Conservation (phyloP, 2,113 vertebrate genomes). For the Puntigrus tetrazona region DNA sequence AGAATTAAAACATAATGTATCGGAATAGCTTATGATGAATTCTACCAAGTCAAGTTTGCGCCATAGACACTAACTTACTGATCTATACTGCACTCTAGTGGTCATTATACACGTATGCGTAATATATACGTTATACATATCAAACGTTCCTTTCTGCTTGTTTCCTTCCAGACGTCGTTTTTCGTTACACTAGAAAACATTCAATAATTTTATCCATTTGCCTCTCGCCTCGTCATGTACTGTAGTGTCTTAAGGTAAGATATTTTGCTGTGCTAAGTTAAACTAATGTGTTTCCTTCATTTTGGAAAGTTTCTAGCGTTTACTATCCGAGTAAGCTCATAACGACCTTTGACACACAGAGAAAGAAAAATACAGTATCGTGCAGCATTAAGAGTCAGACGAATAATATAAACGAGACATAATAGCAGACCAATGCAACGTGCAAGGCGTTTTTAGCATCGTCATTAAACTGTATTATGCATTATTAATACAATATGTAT, state of each 20-base stretch:
- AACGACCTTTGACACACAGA: constrained; percentile 49
- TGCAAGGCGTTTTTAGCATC: background rate
- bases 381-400: background rate
- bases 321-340: background rate
- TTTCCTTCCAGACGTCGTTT: constrained; percentile 48
- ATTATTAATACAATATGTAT: background rate
- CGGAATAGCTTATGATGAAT: background rate
- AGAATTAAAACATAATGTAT: background rate
- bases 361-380: background rate
- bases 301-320: background rate
- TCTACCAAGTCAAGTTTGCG: background rate
- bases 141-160: constrained; percentile 28
- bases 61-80: background rate
- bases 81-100: constrained; percentile 54
- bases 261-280: background rate
- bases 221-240: constrained; percentile 57
- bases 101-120: background rate
- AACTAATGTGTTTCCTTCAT: background rate
- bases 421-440: background rate
- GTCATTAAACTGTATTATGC: background rate
- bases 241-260: constrained; percentile 65
- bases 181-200: constrained; percentile 39
- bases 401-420: background rate
- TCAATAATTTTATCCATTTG: background rate
- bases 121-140: background rate